phyloP scores from a whole-genome alignment of 2,113 vertebrate genomes.

The Arizona elegans region DNA sequence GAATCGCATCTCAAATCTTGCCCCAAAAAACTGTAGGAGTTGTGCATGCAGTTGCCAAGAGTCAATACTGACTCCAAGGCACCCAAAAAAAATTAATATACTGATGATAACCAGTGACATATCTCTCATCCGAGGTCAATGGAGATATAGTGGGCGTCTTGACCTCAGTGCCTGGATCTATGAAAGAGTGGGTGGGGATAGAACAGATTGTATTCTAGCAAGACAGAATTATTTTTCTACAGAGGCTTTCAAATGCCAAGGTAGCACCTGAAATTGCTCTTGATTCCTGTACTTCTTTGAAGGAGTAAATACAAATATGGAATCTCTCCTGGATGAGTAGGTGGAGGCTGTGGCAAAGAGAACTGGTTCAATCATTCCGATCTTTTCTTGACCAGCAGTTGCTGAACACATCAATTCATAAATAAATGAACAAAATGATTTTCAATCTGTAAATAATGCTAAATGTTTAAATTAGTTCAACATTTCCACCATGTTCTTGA shows the following conservation, averaged over 20 bases:
- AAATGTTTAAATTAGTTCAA: not conserved
- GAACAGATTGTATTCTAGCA: not conserved
- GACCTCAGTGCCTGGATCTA: not conserved
- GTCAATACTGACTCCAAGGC: not conserved
- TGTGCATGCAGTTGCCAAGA: not conserved
- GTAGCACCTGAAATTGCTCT: not conserved
- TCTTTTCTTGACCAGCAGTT: not conserved
- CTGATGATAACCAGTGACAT: not conserved
- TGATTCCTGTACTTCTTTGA: not conserved
- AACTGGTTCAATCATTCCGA: not conserved
- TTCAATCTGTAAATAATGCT: not conserved
- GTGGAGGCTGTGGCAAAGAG: not conserved
- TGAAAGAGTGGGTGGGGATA: not conserved
- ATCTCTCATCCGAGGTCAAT: not conserved
- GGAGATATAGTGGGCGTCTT: not conserved
- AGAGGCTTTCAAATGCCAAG: not conserved
- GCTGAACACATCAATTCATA: not conserved
- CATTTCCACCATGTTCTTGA: not conserved
- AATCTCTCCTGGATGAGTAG: too few relatives aligned
- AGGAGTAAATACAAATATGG: too few relatives aligned
- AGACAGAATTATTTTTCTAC: not conserved
- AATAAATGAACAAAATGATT: not conserved
- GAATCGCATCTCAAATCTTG: not conserved
- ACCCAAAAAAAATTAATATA: not conserved
- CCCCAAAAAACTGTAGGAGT: not conserved